phyloP scores from a whole-genome alignment of 1,140 invertebrate genomes.

The Magallana gigas region DNA sequence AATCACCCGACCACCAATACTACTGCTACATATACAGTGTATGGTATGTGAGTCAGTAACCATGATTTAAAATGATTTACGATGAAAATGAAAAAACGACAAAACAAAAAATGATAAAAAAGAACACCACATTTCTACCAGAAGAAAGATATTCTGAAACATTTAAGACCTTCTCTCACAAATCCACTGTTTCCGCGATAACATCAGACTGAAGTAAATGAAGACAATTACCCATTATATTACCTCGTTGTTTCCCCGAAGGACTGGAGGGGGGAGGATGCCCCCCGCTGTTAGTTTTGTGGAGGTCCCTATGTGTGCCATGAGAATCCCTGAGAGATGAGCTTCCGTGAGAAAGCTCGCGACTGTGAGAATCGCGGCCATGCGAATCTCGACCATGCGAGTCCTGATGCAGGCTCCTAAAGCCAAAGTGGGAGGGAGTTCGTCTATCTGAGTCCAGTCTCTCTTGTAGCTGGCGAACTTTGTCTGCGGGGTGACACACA shows the following conservation, averaged over 20 bases:
- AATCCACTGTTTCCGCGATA: not conserved
- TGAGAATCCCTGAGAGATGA: constrained; percentile 25
- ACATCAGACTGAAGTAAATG: constrained; percentile 35
- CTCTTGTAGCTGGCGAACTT: constrained; percentile 69
- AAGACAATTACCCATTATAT: constrained; percentile 57
- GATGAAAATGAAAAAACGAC: no score
- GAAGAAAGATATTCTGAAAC: not conserved
- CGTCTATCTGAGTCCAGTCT: constrained; percentile 66
- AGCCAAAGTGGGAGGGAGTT: not conserved
- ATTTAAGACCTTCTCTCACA: not conserved
- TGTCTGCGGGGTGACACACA: constrained; percentile 63
- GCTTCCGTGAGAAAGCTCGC: constrained; percentile 22
- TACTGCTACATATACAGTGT: not conserved
- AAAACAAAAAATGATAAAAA: not conserved
- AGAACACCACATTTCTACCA: not conserved
- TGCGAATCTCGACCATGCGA: not conserved
- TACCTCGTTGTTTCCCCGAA: constrained; percentile 58
- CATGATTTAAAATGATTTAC: constrained; percentile 3
- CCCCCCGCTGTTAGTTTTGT: constrained; percentile 21
- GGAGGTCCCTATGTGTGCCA: constrained; percentile 29
- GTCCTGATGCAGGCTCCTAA: not conserved
- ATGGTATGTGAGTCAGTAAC: not conserved
- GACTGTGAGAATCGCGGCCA: not conserved
- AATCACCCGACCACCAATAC: not conserved
- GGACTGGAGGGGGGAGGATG: constrained; percentile 53